Evolutionary conservation across 2,888 invertebrate species (phyloP).

Genomic region (Argyra leucocephala): DNA sequence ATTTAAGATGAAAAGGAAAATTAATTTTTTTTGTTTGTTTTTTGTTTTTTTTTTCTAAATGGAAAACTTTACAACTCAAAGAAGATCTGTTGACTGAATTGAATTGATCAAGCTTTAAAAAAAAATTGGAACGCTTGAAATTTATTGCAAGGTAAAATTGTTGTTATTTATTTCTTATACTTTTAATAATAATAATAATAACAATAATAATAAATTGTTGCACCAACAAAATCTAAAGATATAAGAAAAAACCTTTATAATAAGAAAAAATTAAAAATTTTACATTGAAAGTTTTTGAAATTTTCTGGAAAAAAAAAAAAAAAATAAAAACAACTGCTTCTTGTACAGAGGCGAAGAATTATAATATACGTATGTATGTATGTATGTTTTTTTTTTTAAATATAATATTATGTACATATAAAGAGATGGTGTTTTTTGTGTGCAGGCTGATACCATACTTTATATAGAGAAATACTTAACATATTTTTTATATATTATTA

Average conservation of each 20-base stretch:
- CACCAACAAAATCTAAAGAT: neutral
- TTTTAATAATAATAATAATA: neutral
- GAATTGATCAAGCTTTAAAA: neutral
- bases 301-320: neutral
- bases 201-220: neutral
- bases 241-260: neutral
- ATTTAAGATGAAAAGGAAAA: too few species aligned
- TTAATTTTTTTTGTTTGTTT: neutral
- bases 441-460: neutral
- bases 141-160: neutral
- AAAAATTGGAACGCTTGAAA: neutral
- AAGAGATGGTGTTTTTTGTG: neutral
- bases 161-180: neutral
- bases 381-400: too few species aligned
- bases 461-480: neutral
- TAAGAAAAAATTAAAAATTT: neutral
- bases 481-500: neutral
- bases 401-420: too few species aligned
- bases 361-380: neutral
- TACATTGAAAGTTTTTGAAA: neutral
- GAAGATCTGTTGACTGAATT: neutral
- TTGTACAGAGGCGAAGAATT: neutral
- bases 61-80: neutral
- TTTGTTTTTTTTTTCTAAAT: neutral
- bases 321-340: neutral